Evolutionary conservation across 2,888 invertebrate species (phyloP).

Genomic region (Achlya flavicornis): DNA sequence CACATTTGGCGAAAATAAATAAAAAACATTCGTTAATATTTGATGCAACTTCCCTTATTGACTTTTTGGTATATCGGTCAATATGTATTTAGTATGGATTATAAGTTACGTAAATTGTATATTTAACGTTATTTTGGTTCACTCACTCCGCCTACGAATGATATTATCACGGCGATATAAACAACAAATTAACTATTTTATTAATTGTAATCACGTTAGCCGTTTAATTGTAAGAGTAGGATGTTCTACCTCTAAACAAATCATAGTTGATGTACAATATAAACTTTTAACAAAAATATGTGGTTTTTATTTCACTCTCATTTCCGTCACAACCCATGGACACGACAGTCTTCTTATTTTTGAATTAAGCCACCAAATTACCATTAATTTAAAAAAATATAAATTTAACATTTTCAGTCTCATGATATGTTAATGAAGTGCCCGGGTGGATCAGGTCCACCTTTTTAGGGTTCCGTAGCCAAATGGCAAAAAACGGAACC

Average conservation of each 20-base stretch:
- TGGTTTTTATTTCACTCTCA: constrained; percentile 42
- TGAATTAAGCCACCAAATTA: too few species aligned
- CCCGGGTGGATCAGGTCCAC: too few species aligned
- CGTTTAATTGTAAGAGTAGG: constrained; percentile 80
- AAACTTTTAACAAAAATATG: constrained; percentile 76
- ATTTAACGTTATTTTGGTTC: constrained; percentile 54
- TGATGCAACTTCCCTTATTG: constrained; percentile 7
- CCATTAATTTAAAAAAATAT: too few species aligned
- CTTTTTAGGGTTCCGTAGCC: too few species aligned
- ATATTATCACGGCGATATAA: constrained; percentile 66
- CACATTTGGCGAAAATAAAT: too few species aligned
- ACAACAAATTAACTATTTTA: constrained; percentile 66
- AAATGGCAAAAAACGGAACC: too few species aligned
- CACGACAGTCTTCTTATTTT: too few species aligned
- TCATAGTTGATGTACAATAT: constrained; percentile 83
- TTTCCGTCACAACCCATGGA: too few species aligned
- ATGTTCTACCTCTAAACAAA: constrained; percentile 83
- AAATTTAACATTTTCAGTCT: too few species aligned
- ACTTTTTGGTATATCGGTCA: not conserved
- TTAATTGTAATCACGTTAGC: constrained; percentile 72
- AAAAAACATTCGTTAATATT: not conserved
- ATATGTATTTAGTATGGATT: constrained; percentile 1
- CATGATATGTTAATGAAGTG: too few species aligned
- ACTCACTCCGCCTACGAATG: constrained; percentile 78
- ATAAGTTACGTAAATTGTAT: constrained; percentile 26